A percentile compares a stretch with the other conserved stretches of the same genome.
Evolutionary conservation across 2,113 vertebrate species (phyloP).

Genomic region (Colossoma macropomum): DNA sequence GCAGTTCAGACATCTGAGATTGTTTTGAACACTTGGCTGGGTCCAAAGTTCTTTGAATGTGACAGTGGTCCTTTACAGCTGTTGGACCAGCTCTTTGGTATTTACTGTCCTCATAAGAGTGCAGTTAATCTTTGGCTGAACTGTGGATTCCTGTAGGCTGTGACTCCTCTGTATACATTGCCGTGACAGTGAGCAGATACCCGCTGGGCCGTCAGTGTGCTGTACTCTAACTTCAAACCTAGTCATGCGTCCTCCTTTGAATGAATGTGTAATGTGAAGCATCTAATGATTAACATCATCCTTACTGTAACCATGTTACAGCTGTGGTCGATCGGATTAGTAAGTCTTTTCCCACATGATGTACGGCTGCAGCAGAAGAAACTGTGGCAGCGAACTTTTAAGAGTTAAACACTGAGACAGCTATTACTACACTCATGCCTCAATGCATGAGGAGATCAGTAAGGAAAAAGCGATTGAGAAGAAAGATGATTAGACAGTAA

Average conservation of each 20-base stretch:
- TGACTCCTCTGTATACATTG: background rate
- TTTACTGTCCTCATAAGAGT: background rate
- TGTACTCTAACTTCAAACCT: background rate
- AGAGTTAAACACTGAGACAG: no score
- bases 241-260: background rate
- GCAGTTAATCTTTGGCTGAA: background rate
- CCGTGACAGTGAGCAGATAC: background rate
- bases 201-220: background rate
- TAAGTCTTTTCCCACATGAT: no score
- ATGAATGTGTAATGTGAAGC: slow-evolving; percentile 9
- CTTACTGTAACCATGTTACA: background rate
- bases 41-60: background rate
- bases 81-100: background rate
- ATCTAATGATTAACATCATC: background rate
- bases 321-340: no score
- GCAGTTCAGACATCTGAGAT: no score
- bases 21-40: background rate
- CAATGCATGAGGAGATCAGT: no score
- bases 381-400: no score
- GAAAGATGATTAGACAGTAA: no score
- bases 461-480: no score
- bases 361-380: no score
- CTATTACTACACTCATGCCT: no score
- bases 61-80: background rate
- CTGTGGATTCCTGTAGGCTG: background rate